These are phyloP conservation scores for Gonatopus flavifemur DNA, from an alignment of 1,140 invertebrate species.

Conservation along the genomic window DNA sequence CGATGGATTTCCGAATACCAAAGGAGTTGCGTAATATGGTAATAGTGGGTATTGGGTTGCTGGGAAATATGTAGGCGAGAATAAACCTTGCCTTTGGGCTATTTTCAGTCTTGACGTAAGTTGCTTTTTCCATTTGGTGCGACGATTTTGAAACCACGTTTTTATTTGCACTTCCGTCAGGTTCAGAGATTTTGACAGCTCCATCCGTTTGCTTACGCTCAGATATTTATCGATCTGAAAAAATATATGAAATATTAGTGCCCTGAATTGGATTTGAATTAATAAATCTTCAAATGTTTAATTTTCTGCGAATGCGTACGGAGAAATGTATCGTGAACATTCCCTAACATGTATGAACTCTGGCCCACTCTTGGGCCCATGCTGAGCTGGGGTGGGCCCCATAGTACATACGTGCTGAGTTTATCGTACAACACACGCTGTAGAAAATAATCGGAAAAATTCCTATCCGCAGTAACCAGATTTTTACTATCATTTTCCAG, in stretches of 20 bases:
- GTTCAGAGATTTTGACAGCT: conserved; percentile 83
- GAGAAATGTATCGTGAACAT: too few relatives aligned
- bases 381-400: too few relatives aligned
- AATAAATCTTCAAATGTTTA: too few relatives aligned
- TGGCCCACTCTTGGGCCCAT: too few relatives aligned
- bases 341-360: too few relatives aligned
- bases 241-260: not conserved
- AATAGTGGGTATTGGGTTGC: conserved; percentile 66
- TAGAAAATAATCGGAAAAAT: too few relatives aligned
- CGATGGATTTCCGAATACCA: conserved; percentile 25
- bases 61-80: conserved; percentile 70
- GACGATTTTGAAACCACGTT: conserved; percentile 94
- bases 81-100: conserved; percentile 80
- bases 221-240: conserved; percentile 87
- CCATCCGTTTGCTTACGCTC: conserved; percentile 92
- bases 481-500: too few relatives aligned
- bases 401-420: too few relatives aligned
- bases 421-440: too few relatives aligned
- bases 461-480: too few relatives aligned
- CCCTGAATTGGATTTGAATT: too few relatives aligned
- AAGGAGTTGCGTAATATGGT: conserved; percentile 54
- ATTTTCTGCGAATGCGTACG: too few relatives aligned
- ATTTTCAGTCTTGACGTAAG: conserved; percentile 85
- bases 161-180: conserved; percentile 96
- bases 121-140: conserved; percentile 97